Conservation (phyloP, 2,113 vertebrate species). For the Rafetus swinhoei region DNA sequence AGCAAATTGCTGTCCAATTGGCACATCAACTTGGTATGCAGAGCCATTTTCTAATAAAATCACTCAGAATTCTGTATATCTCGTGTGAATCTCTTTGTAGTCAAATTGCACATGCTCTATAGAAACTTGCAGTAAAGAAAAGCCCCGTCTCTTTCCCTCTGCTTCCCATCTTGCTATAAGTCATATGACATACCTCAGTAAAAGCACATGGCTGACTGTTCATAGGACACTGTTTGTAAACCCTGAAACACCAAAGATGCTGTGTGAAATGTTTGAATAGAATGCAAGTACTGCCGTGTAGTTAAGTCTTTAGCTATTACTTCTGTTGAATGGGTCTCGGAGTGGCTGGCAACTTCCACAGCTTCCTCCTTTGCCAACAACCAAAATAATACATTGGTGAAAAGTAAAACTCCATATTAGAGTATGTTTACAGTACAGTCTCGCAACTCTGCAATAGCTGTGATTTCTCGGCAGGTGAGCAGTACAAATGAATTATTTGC, state of each 20-base stretch:
- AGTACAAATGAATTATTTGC: background rate
- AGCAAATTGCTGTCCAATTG: background rate
- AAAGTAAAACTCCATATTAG: background rate
- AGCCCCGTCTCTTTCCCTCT: background rate
- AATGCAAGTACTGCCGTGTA: background rate
- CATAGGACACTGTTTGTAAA: background rate
- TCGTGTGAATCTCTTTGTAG: accelerated
- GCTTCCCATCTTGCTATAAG: background rate
- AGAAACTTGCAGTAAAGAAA: background rate
- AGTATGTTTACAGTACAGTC: background rate
- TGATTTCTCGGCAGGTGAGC: background rate
- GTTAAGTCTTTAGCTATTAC: background rate
- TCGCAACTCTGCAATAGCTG: background rate
- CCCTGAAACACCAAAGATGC: background rate
- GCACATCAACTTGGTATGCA: background rate
- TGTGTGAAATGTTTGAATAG: background rate
- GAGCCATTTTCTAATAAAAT: background rate
- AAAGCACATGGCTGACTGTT: background rate
- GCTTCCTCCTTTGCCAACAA: background rate
- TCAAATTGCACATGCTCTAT: background rate
- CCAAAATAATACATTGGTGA: background rate
- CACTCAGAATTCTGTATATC: background rate
- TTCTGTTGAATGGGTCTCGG: background rate
- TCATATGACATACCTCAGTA: background rate
- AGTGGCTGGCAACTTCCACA: background rate